Evolutionary conservation across 1,140 invertebrate species (phyloP), one percentile per base, ranked within the genome.

Genomic region (Eubasilissa regina): DNA sequence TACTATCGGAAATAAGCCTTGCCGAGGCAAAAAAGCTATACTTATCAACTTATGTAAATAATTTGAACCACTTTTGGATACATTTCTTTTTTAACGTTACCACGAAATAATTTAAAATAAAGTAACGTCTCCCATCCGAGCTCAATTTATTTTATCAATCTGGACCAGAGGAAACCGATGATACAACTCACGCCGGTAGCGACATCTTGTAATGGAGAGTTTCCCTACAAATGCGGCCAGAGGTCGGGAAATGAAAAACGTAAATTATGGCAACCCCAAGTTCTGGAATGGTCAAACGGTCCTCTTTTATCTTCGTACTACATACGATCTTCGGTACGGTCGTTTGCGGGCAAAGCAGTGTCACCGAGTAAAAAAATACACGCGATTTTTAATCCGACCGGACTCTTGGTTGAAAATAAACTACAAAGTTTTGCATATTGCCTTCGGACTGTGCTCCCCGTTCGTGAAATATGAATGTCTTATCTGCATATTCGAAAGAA

Each of bases 191-290:
- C 51, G 53, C 8, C 8, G 45, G 43, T 47, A 19, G 48, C 51
- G 70, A 53, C 70, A 74, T 74, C 70, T 74, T 56, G 70, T 56
- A 56, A 56, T 73, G 43, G 51, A 74, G 51, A 74, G 70, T 47
- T 72, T 35, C 70, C 17, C 75, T 64, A 48, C 66, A 64, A 66
- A 51, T 66, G 47, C 25, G 75, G 47, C 45, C 68, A 15, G 56
- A 51, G 45, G 13, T 60, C 35, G 66, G 77, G 68, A 78, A 78
- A 78, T 78, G 77, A 78, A 78, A 78, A 78, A 78, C 68, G 68
- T 78, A 78, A 78, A 62, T 73, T 78, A 78, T 78, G 77, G 77
- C 77, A 60, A 64, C 45, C 77, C 68, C 53, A 43, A 73, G 19
- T 35, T 35, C 12, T 73, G 35, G 19, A 47, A 73, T 51, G 77